Evolutionary conservation across 2,888 invertebrate species (phyloP), one percentile per base, ranked within the genome.

Genomic region (Crematogaster levior): DNA sequence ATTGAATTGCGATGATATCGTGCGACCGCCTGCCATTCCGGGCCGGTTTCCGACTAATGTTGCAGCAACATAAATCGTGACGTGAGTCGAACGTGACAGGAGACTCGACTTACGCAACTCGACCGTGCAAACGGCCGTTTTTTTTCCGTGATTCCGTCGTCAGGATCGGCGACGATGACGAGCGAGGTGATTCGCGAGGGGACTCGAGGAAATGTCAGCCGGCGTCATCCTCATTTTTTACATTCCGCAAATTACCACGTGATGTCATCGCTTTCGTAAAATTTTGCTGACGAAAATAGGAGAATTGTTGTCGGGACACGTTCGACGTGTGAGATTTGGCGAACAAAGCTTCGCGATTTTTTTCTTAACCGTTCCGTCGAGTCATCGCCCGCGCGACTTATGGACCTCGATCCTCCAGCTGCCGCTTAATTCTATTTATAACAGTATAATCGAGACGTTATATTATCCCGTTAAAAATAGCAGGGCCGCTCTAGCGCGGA

Each of bases 401-500:
- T 15, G n/a, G 27, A n/a, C 27, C 40, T 37, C 37, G 37, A 53
- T 18, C n/a, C 48, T 68, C 37, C 56, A 46, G 46, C 24, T 66
- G 34, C 21, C 18, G 60, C 66, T 75, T 84, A 40, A 63, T 70
- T 65, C 84, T 92, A 93, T 92, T 91, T 90, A 92, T 93, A 91
- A 90, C 83, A 90, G 88, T 89, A 86, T 91, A 92, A 93, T 92
- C 92, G 90, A 85, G 82, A 89, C 88, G 88, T 87, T 89, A 90
- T 91, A 92, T 92, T 90, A 91, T 90, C 89, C 86, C 81, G 81
- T 79, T 90, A 90, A 89, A 92, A 93, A 93, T 92, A 93, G 89
- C 91, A 60, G 34, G 81, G 58, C 80, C 66, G 51, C 63, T 85
- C 83, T 88, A 86, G 86, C 85, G 75, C 21, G 66, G 51, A 77